Base-by-base conservation (phyloP, 2,797 vertebrate genomes). In the Tadarida brasiliensis region DNA sequence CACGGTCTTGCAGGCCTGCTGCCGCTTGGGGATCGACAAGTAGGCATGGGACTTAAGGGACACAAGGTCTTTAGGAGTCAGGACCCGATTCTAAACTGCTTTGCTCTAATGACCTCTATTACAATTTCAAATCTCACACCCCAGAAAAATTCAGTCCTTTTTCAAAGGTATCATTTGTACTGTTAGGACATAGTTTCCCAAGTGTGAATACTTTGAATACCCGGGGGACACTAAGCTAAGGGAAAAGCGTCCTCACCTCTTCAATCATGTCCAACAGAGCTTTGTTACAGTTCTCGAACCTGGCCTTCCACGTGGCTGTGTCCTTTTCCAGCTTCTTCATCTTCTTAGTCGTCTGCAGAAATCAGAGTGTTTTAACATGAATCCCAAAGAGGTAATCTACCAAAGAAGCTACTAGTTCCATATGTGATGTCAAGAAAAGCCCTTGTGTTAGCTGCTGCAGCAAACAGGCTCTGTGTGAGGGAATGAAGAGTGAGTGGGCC, bases 251-350 rank as follows among this genome's bases (percentile, higher is more conserved):
- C 81, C 99, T 99, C 91, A 99, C 99, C 99, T 99, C 99, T 90
- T 99, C 99, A 7, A 99, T 99, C 99, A 99, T 99, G 92, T 99
- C 99, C 76, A 98, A 92, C 91, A 99, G 98, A 2, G 99, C 99
- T 98, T 99, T 99, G 98, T 99, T 99, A 97, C 99, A 99, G 98
- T 98, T 99, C 98, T 99, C 99, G 97, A 99, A 99, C 70, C 99
- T 99, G 10, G 98, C 98, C 98, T 99, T 99, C 99, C 99, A 99
- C 1, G 99, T 98, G 95, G 98, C 98, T 0, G 99, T 99, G 97
- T 99, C 99, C 93, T 99, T 99, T 91, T 99, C 99, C 98, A 99
- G 84, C 89, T 99, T 99, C 98, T 99, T 99, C 99, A 99, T 99
- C 98, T 99, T 99, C 82, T 99, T 99, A 44, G 99, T 99, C 99